phyloP scores from a whole-genome alignment of 2,797 vertebrate genomes.

The Limosa lapponica region DNA sequence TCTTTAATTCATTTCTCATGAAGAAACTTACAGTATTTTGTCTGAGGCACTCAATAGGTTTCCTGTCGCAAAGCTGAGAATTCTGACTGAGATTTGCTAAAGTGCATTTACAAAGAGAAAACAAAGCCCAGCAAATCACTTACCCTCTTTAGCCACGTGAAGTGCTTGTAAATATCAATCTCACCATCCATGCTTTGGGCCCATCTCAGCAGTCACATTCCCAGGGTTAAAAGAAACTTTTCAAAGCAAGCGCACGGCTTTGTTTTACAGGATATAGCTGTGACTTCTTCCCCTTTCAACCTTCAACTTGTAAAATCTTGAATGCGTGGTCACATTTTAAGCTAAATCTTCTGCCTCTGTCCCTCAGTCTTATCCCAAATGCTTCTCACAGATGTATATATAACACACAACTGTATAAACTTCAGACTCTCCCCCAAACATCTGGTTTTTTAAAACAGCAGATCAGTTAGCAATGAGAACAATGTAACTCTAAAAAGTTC shows the following conservation, averaged over 20 bases:
- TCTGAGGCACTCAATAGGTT: slow-evolving; percentile 4
- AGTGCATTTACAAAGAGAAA: slow-evolving; percentile 26
- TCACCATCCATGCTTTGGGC: slow-evolving; percentile 94
- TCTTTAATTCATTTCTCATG: slow-evolving; percentile 68
- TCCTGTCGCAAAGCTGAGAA: not conserved
- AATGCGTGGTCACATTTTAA: slow-evolving; percentile 65
- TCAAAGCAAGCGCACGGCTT: slow-evolving; percentile 52
- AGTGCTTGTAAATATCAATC: slow-evolving; percentile 97
- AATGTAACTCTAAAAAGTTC: slow-evolving; percentile 71
- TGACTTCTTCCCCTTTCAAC: slow-evolving; percentile 42
- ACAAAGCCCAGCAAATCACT: slow-evolving; percentile 74
- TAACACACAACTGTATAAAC: slow-evolving; percentile 70
- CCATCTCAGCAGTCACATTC: slow-evolving; percentile 87
- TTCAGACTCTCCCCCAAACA: slow-evolving; percentile 71
- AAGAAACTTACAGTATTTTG: slow-evolving; percentile 55
- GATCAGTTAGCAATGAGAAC: slow-evolving; percentile 37
- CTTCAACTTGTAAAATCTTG: slow-evolving; percentile 55
- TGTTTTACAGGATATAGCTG: slow-evolving; percentile 48
- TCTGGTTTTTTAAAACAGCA: slow-evolving; percentile 77
- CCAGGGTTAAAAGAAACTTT: slow-evolving; percentile 70
- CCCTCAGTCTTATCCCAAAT: slow-evolving; percentile 66
- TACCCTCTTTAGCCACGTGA: slow-evolving; percentile 96
- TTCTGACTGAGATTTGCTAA: not conserved
- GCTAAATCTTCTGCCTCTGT: slow-evolving; percentile 52
- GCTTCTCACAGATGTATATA: slow-evolving; percentile 70